A percentile compares a stretch with the other conserved stretches of the same genome.
phyloP scores from a whole-genome alignment of 2,888 invertebrate species.

The Cerastis rubricosa region DNA sequence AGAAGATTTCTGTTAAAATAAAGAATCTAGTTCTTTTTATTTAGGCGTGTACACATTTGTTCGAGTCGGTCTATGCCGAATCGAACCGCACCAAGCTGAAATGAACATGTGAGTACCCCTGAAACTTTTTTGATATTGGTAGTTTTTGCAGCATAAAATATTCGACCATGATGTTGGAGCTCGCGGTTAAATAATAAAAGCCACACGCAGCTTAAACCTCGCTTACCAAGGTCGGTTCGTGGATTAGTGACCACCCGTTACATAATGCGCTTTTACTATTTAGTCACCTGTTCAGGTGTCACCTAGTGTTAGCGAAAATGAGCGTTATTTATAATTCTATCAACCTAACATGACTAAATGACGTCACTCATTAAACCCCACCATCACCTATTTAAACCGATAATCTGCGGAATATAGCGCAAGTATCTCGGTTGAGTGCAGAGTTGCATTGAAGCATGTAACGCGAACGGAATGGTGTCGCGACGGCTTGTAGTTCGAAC shows the following conservation, averaged over 20 bases:
- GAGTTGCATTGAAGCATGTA: conserved; percentile 59
- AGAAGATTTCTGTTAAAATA: neutral
- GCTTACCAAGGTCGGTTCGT: neutral
- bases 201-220: neutral
- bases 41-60: neutral
- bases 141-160: neutral
- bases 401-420: conserved; percentile 23
- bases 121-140: neutral
- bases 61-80: neutral
- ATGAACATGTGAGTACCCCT: neutral
- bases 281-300: too few relatives aligned
- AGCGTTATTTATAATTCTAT: too few relatives aligned
- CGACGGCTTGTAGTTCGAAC: conserved; percentile 54
- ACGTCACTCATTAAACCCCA: conserved; percentile 14
- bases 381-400: conserved; percentile 22
- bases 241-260: neutral
- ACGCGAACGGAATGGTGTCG: conserved; percentile 56
- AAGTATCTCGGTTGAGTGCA: conserved; percentile 35
- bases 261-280: neutral
- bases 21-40: neutral
- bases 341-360: neutral
- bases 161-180: neutral
- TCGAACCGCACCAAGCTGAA: too few relatives aligned
- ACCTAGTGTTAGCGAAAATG: too few relatives aligned
- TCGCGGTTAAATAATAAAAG: neutral